Percentiles rank a stretch among this genome's conserved stretches.
Evolutionary conservation across 2,888 invertebrate genomes (phyloP).

Genomic region (Melinopterus prodromus): DNA sequence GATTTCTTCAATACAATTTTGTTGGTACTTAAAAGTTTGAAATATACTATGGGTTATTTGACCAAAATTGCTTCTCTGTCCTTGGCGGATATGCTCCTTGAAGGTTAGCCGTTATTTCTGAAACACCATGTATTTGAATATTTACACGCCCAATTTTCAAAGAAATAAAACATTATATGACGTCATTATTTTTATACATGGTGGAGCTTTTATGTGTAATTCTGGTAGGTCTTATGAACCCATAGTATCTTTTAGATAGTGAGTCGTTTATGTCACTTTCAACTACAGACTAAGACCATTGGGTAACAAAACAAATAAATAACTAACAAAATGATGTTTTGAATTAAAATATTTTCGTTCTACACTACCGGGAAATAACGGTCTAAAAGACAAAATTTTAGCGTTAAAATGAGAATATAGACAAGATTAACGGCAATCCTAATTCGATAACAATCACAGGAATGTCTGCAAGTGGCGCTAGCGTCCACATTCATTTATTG

Average conservation of each 20-base stretch:
- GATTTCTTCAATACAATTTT: too few species aligned
- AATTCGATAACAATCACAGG: constrained; percentile 74
- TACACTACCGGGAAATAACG: constrained; percentile 74
- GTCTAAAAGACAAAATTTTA: constrained; percentile 76
- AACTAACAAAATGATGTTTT: constrained; percentile 23
- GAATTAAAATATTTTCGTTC: constrained; percentile 57
- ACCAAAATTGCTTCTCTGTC: too few species aligned
- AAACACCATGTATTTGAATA: constrained; percentile 71
- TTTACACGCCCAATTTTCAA: constrained; percentile 64
- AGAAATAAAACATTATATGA: constrained; percentile 54
- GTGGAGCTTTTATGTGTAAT: constrained; percentile 77
- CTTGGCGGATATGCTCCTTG: too few species aligned
- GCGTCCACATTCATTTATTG: constrained; percentile 77
- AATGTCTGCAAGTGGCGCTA: constrained; percentile 77
- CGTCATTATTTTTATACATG: constrained; percentile 73
- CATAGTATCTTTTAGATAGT: constrained; percentile 67
- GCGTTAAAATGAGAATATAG: constrained; percentile 75
- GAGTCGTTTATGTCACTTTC: constrained; percentile 73
- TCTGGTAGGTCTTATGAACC: constrained; percentile 65
- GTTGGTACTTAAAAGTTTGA: too few species aligned
- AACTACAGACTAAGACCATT: constrained; percentile 78
- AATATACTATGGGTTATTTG: too few species aligned
- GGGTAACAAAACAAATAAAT: constrained; percentile 61
- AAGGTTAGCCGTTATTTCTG: too few species aligned
- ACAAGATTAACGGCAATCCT: constrained; percentile 76